Evolutionary conservation across 2,113 vertebrate species (phyloP).

Genomic region (Suricata suricatta): DNA sequence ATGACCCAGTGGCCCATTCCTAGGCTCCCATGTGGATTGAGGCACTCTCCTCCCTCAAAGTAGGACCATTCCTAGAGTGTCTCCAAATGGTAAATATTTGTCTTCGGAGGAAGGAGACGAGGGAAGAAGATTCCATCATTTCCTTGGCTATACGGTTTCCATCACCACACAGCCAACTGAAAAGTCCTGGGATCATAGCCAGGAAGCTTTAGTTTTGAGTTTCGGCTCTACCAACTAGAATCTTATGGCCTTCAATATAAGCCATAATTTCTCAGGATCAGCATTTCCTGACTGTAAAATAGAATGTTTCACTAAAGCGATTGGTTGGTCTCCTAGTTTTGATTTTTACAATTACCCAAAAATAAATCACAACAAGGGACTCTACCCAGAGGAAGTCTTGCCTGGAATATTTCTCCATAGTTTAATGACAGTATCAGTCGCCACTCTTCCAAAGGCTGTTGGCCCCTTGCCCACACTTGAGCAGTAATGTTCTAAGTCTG

Average conservation of each 20-base stretch:
- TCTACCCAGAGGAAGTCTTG: neutral
- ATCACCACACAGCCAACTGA: neutral
- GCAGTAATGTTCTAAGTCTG: neutral
- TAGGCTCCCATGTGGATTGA: neutral
- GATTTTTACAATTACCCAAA: neutral
- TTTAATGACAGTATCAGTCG: neutral
- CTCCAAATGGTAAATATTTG: neutral
- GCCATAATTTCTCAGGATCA: neutral
- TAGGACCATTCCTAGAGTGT: neutral
- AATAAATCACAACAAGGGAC: neutral
- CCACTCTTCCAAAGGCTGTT: neutral
- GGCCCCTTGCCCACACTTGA: neutral
- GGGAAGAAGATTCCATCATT: neutral
- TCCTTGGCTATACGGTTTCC: neutral
- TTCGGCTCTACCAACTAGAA: neutral
- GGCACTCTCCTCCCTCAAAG: neutral
- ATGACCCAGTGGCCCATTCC: neutral
- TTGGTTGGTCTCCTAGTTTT: neutral
- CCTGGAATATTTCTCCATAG: neutral
- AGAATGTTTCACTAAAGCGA: neutral
- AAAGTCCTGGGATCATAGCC: neutral
- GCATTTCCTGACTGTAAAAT: slow-evolving; percentile 39
- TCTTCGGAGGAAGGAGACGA: neutral
- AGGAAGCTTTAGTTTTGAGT: neutral
- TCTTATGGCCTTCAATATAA: neutral